Base-by-base conservation (phyloP, 2,888 invertebrate genomes). In the Caenorhabditis wallacei region DNA sequence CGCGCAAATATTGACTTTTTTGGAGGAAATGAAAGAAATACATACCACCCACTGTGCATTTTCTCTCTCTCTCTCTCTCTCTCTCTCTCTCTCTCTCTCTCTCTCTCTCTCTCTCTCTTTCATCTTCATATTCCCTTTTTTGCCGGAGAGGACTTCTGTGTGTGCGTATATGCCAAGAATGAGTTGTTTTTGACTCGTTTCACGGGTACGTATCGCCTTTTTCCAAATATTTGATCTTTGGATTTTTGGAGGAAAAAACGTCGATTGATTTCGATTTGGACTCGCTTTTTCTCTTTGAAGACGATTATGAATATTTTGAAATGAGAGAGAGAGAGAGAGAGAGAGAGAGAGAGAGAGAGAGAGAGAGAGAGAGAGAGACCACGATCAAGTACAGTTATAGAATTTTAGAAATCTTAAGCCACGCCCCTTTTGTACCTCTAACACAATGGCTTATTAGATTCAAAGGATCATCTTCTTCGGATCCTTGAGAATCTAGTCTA, bases 1-100 rank as follows among this genome's bases (percentile, higher is more conserved):
- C 57, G 40, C 54, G 54, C 75, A 75, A 75, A 75, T 75, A 75
- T 75, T 75, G 75, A 75, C 75, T 75, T 75, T 75, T 75, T 75
- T 75, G 75, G 75, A 75, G 75, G 66, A 66, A 70, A 69, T 69
- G 69, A 69, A 69, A 69, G 69, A 69, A 69, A 69, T 69, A 53
- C 68, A 69, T 69, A 56, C 69, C 56, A 54, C 54, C 69, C 54
- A 54, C 54, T 69, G 54, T 54, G 53, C 69, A 24, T 43, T 71
- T 22, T 71, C 22, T 64, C 64, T 63, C 63, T 46, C 46, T 63
- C 46, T 63, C 63, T 63, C 63, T 63, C 63, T 66, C 35, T 66
- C 51, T 30, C 30, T 57, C 30, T 57, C 13, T 40, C 13, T 40
- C 46, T 64, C 64, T 64, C 64, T 68, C 40, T 68, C 37, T 18